Evolutionary conservation across 2,113 vertebrate genomes (phyloP), one percentile per base, ranked within the genome.

Genomic region (Phaethon lepturus): DNA sequence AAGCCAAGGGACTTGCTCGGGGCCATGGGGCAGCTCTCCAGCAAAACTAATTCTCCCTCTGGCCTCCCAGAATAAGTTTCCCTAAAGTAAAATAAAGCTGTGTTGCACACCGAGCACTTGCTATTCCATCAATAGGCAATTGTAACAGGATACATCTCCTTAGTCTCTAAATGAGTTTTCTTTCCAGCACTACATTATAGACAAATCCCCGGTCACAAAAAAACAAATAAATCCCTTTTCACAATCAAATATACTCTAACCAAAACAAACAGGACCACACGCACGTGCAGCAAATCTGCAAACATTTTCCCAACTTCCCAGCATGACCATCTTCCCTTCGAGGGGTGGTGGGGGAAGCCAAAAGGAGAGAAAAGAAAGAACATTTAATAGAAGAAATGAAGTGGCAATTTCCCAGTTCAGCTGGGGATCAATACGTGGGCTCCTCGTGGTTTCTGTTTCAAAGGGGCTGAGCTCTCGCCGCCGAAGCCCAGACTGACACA

Each of bases 111-210:
- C 58, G 10, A 82, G 82, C 49, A 62, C 96, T 97, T 83, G 85
- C 93, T 96, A 93, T 96, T 96, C 96, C 83, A 94, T 96, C 40
- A 40, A 97, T 95, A 97, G 92, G 95, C 96, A 96, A 95, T 93
- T 95, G 94, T 93, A 96, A 96, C 86, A 66, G 84, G 96, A 96
- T 96, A 96, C 94, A 96, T 93, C 78, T 94, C 86, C 79, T 86
- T 86, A 56, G 89, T 77, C 92, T 92, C 96, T 96, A 93, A 81
- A 96, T 97, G 93, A 95, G 93, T 81, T 97, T 91, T 94, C 97
- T 98, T 96, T 96, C 96, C 97, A 96, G 89, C 93, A 80, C 97
- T 95, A 95, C 96, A 82, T 96, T 97, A 95, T 64, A 88, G 93
- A 93, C 74, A 90, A 96, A 96, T 98, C 95, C 94, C 84, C 13